Conservation (phyloP, 2,888 invertebrate genomes). For the Quadriops clusia region DNA sequence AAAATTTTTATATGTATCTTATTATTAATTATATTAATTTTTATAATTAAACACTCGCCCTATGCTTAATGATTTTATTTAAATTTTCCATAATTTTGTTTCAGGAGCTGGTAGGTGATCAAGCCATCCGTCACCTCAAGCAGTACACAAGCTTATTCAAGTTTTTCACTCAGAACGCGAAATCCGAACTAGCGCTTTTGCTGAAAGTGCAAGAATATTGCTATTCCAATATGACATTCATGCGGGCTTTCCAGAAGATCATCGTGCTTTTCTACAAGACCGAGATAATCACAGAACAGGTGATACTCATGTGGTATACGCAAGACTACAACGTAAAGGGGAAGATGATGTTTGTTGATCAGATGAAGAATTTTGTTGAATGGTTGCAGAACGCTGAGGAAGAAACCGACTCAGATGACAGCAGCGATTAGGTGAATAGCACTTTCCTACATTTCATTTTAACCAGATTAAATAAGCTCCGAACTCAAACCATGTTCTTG, state of each 20-base stretch:
- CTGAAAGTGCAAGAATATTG: constrained; percentile 94
- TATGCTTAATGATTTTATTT: too few relatives aligned
- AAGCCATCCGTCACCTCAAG: constrained; percentile 83
- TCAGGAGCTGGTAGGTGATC: constrained; percentile 81
- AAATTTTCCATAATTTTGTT: constrained; percentile 13
- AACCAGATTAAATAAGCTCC: too few relatives aligned
- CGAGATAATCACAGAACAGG: constrained; percentile 90
- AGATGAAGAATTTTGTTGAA: constrained; percentile 95
- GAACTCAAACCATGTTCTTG: too few relatives aligned
- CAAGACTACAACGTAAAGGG: constrained; percentile 88
- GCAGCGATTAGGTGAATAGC: constrained; percentile 31
- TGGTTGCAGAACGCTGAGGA: constrained; percentile 97
- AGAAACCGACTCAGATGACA: constrained; percentile 49
- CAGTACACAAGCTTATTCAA: constrained; percentile 76
- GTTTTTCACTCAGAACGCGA: constrained; percentile 75
- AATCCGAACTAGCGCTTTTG: constrained; percentile 79
- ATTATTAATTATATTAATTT: neutral
- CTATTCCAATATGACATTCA: constrained; percentile 98
- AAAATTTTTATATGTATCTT: too few relatives aligned
- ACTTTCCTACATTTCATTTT: constrained; percentile 3
- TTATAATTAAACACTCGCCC: too few relatives aligned
- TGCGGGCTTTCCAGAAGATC: constrained; percentile 97
- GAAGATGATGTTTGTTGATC: constrained; percentile 94
- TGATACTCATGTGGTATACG: constrained; percentile 92
- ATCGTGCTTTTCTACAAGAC: constrained; percentile 92